Conservation (phyloP, 2,888 invertebrate genomes). For the Euzophera pinguis region DNA sequence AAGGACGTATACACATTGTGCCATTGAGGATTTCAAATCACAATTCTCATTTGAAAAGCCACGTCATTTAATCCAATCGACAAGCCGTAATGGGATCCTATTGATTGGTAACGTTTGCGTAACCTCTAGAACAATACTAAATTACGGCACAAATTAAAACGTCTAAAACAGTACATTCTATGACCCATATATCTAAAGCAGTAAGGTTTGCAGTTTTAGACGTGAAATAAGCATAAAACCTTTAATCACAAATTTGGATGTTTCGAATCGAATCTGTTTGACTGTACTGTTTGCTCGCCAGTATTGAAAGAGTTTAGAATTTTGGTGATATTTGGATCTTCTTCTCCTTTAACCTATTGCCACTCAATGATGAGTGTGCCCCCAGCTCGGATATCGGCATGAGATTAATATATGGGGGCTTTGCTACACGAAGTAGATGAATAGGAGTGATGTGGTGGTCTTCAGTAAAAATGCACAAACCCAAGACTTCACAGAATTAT, state of each 20-base stretch:
- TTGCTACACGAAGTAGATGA: too few species aligned
- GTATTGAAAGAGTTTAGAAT: not conserved
- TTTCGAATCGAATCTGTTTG: not conserved
- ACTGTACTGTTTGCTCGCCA: not conserved
- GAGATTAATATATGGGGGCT: too few species aligned
- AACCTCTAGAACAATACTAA: slow-evolving; percentile 16
- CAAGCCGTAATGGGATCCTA: slow-evolving; percentile 2
- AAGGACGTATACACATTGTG: too few species aligned
- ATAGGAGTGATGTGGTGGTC: too few species aligned
- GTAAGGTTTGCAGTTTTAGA: not conserved
- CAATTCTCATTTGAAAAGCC: slow-evolving; percentile 2
- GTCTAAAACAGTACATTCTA: not conserved
- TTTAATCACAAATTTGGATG: not conserved
- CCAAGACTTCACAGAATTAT: too few species aligned
- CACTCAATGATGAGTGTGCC: too few species aligned
- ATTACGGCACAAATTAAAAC: slow-evolving; percentile 16
- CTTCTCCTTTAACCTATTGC: too few species aligned
- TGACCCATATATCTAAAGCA: not conserved
- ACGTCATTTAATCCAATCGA: not conserved
- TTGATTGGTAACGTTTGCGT: slow-evolving; percentile 10
- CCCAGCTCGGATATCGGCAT: too few species aligned
- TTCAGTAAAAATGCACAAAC: too few species aligned
- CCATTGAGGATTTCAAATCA: not conserved
- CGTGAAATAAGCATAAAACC: not conserved
- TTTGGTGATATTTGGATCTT: too few species aligned